Conservation (phyloP, 2,888 invertebrate genomes). For the Thera britannica region DNA sequence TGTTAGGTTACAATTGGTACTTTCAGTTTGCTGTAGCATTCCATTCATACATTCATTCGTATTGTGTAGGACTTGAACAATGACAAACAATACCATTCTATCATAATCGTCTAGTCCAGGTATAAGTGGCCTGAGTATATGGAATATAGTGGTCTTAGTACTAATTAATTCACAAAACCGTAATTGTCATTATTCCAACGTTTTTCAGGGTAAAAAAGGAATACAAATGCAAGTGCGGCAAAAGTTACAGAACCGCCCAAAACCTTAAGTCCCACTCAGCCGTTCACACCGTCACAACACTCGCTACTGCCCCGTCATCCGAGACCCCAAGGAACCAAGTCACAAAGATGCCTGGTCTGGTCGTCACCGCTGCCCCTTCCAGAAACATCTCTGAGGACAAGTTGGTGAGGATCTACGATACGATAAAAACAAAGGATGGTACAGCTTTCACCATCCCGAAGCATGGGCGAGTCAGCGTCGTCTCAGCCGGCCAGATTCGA, state of each 20-base stretch:
- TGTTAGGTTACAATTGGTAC: background rate
- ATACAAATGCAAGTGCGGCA: slow-evolving; percentile 93
- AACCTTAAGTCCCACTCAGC: slow-evolving; percentile 90
- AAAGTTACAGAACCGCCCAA: slow-evolving; percentile 92
- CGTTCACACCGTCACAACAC: slow-evolving; percentile 39
- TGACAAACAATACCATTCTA: background rate
- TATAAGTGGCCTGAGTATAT: too few species aligned
- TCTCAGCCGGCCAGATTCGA: slow-evolving; percentile 31
- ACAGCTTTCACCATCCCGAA: slow-evolving; percentile 73
- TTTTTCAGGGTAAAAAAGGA: slow-evolving; percentile 89
- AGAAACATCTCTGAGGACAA: slow-evolving; percentile 60
- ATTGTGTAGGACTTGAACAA: background rate
- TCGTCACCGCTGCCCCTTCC: slow-evolving; percentile 75
- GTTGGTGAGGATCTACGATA: slow-evolving; percentile 76
- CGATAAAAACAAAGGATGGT: slow-evolving; percentile 63
- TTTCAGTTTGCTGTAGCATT: background rate
- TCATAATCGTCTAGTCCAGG: background rate
- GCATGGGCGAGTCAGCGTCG: slow-evolving; percentile 61
- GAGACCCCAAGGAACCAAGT: slow-evolving; percentile 46
- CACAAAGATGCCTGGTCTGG: slow-evolving; percentile 63
- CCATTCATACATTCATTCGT: background rate
- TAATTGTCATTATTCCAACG: background rate
- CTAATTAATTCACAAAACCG: too few species aligned
- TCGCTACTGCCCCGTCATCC: slow-evolving; percentile 25
- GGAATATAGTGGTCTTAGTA: background rate